Conservation (phyloP, 2,113 vertebrate species). For the Pseudopodoces humilis region DNA sequence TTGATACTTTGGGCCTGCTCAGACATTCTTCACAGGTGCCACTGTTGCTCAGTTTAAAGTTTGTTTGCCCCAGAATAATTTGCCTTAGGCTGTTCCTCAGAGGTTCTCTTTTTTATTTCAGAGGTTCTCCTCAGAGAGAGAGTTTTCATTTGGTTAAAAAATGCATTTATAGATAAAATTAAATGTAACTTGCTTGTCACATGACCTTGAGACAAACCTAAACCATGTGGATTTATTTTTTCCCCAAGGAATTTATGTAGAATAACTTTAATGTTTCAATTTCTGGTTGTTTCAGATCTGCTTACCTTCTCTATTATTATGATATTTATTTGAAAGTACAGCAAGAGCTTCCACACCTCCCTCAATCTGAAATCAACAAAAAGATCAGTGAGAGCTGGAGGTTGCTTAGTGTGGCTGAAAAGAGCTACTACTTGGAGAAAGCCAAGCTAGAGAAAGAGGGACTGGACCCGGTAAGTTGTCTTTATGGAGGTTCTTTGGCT, state of each 20-base stretch:
- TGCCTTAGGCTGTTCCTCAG: neutral
- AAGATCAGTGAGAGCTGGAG: constrained; percentile 98
- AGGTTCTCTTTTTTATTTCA: neutral
- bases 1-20: rapidly evolving
- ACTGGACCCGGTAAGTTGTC: constrained; percentile 81
- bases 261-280: neutral
- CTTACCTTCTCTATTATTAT: constrained; percentile 96
- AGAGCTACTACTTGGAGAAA: constrained; percentile 92
- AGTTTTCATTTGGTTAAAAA: neutral
- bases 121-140: neutral
- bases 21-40: neutral
- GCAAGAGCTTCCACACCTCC: constrained; percentile 89
- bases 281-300: constrained; percentile 81
- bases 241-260: neutral
- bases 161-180: neutral
- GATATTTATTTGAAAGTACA: constrained; percentile 95
- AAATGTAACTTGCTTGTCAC: neutral
- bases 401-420: constrained; percentile 92
- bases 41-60: neutral
- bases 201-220: neutral
- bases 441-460: constrained; percentile 94
- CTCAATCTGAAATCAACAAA: constrained; percentile 98
- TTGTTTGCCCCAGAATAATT: neutral
- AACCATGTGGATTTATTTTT: neutral
- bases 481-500: neutral